These are phyloP conservation scores for Hipposideros armiger DNA, from an alignment of 2,113 vertebrate genomes.

Conservation along the genomic window DNA sequence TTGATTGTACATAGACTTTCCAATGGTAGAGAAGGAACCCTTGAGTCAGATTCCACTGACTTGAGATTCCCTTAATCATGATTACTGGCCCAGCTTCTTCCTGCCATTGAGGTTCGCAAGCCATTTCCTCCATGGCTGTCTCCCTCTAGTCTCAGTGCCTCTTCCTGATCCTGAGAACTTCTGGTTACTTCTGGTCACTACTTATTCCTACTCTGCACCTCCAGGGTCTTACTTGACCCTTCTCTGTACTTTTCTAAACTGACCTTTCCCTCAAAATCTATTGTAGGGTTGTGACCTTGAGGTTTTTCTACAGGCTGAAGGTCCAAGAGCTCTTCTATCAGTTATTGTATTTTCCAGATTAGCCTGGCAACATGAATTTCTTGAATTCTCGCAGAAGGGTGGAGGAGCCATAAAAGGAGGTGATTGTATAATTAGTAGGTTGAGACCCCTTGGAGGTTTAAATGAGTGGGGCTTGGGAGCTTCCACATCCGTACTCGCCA, in stretches of 20 bases:
- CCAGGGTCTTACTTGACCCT: not conserved
- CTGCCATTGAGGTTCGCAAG: not conserved
- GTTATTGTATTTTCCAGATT: not conserved
- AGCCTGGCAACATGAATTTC: not conserved
- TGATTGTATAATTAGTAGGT: not conserved
- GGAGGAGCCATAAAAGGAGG: not conserved
- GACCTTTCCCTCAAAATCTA: not conserved
- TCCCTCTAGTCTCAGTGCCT: not conserved
- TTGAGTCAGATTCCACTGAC: not conserved
- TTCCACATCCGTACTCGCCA: not conserved
- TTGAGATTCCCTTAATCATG: not conserved
- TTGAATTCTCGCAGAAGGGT: not conserved
- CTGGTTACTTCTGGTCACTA: not conserved
- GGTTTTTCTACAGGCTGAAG: not conserved
- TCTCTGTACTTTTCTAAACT: not conserved
- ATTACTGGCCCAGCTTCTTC: not conserved
- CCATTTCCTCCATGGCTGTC: not conserved
- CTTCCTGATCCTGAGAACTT: not conserved
- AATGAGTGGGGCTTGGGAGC: not conserved
- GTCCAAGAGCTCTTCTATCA: not conserved
- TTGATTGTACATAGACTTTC: not conserved
- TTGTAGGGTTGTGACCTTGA: not conserved
- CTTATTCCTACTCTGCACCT: not conserved
- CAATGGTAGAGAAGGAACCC: not conserved
- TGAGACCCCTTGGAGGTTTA: not conserved